phyloP scores from a whole-genome alignment of 2,797 vertebrate genomes.

The Loriculus beryllinus region DNA sequence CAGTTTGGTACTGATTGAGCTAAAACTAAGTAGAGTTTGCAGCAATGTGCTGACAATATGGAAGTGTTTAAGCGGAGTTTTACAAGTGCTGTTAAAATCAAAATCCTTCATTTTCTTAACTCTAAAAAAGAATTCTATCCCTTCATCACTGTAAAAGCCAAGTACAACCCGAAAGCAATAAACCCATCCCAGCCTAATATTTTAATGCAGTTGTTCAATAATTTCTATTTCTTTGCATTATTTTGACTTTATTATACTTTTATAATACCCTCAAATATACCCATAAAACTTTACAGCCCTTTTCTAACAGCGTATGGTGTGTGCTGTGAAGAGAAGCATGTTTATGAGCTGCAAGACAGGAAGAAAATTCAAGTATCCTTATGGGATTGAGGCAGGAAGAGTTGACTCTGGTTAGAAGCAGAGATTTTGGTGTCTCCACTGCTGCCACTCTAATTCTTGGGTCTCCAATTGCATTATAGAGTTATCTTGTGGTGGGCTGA shows the following conservation, averaged over 20 bases:
- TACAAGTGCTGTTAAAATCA: neutral
- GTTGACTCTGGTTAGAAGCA: slow-evolving; percentile 2
- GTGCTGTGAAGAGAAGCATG: slow-evolving; percentile 70
- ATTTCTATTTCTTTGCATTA: slow-evolving; percentile 65
- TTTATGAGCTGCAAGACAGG: slow-evolving; percentile 72
- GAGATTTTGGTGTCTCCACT: slow-evolving; percentile 31
- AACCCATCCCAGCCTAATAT: slow-evolving; percentile 56
- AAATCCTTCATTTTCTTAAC: neutral
- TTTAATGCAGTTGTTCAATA: slow-evolving; percentile 71
- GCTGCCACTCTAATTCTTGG: neutral
- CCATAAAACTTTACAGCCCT: slow-evolving; percentile 74
- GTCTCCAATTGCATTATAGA: neutral
- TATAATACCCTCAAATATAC: slow-evolving; percentile 65
- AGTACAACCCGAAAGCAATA: slow-evolving; percentile 13
- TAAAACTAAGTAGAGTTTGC: neutral
- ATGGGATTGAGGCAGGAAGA: slow-evolving; percentile 37
- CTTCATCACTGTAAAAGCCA: slow-evolving; percentile 20
- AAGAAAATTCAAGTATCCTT: slow-evolving; percentile 72
- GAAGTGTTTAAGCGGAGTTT: neutral
- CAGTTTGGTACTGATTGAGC: neutral
- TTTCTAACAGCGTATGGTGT: slow-evolving; percentile 70
- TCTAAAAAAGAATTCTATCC: neutral
- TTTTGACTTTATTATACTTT: slow-evolving; percentile 72
- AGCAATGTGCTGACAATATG: neutral
- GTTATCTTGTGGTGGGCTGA: neutral